A percentile compares a stretch with the other conserved stretches of the same genome.
phyloP scores from a whole-genome alignment of 2,797 vertebrate genomes.

The Thunnus albacares region DNA sequence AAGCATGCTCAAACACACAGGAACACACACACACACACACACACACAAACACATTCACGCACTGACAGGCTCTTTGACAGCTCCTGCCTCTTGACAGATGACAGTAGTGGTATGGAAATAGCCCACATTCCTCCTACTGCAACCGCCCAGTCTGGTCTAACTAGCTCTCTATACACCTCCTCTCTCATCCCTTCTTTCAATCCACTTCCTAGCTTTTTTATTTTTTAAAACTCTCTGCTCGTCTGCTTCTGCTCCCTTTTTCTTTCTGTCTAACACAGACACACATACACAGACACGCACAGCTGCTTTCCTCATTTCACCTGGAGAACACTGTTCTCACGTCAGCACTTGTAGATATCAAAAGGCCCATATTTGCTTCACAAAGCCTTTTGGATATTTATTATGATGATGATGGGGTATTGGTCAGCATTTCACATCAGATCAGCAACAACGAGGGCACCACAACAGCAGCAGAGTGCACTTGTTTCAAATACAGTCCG shows the following conservation, averaged over 20 bases:
- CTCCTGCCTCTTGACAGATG: conserved; percentile 72
- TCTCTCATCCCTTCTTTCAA: conserved; percentile 10
- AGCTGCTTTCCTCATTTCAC: conserved; percentile 24
- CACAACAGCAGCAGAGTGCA: conserved; percentile 14
- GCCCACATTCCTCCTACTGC: conserved; percentile 72
- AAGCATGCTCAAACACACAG: conserved; percentile 40
- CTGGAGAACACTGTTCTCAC: conserved; percentile 18
- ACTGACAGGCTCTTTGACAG: conserved; percentile 61
- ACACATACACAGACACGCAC: not conserved
- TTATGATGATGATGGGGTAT: conserved; percentile 1
- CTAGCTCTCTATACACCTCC: conserved; percentile 45
- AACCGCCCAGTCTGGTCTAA: conserved; percentile 72
- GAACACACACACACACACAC: conserved; percentile 22
- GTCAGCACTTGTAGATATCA: conserved; percentile 8
- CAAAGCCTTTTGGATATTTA: conserved; percentile 44
- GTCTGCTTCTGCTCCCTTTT: not conserved
- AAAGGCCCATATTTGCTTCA: not conserved
- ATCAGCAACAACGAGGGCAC: conserved; percentile 8
- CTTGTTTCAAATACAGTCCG: conserved; percentile 1
- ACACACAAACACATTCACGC: conserved; percentile 10
- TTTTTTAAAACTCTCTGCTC: not conserved
- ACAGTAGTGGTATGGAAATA: conserved; percentile 72
- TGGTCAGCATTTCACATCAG: conserved; percentile 29
- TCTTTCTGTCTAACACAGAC: not conserved
- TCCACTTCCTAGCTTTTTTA: conserved; percentile 15